Evolutionary conservation across 2,888 invertebrate species (phyloP), one percentile per base, ranked within the genome.

Genomic region (Cephonodes hylas): DNA sequence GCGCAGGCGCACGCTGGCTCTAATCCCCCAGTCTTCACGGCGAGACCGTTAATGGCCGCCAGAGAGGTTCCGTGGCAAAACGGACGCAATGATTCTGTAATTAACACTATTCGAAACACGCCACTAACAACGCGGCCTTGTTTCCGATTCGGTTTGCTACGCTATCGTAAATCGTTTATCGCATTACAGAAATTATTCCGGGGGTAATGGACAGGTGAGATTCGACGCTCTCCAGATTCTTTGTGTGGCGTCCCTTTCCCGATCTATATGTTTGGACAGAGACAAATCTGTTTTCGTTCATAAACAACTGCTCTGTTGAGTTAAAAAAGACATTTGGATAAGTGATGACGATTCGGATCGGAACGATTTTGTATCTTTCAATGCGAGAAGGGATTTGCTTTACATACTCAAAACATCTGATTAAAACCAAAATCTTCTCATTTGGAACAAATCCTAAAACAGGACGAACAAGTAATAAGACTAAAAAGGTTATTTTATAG

Each of bases 141-240:
- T 91, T 91, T 91, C 76, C 80, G 77, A 89, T 91, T 89, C 79
- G 88, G 74, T 68, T 76, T 83, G 86, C 84, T 82, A 75, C 75
- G 79, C 78, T 80, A 79, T 83, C 80, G 83, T 88, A 86, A 89
- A 91, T 89, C 86, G 85, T 86, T 91, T 88, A 86, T 83, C 86
- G 85, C 81, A 77, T 77, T 74, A 76, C 69, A 72, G 72, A 76
- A 77, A 81, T 79, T 79, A 80, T 79, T 77, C 68, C 67, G 74
- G 79, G 82, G 80, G 83, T 84, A 83, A 86, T 80, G 78, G 81
- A 76, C 86, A 82, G 86, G 79, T 83, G 86, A 78, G 77, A 85
- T 74, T 75, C 73, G 77, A 89, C 73, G 74, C 71, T 80, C 69
- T 69, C 76, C 87, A 89, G 88, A 83, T 79, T 75, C 71, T 67